These are phyloP conservation scores for Drosophila tani DNA, from an alignment of 1,140 invertebrate species.

Conservation along the genomic window DNA sequence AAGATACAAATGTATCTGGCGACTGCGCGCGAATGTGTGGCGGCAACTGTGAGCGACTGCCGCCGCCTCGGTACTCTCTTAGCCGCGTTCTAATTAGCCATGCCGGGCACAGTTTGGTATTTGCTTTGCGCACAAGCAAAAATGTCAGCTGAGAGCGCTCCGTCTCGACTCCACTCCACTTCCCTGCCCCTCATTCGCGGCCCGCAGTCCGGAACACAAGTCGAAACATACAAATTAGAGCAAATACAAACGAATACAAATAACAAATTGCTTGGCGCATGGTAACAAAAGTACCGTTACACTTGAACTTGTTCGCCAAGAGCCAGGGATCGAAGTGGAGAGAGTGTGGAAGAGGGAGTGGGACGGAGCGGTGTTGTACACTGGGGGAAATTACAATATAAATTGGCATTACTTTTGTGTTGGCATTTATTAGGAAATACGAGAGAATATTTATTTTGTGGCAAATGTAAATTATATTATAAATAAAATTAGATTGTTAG, in stretches of 20 bases:
- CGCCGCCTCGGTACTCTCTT: slow-evolving; percentile 18
- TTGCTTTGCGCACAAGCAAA: slow-evolving; percentile 76
- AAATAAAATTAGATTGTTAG: too few species aligned
- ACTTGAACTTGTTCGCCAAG: slow-evolving; percentile 51
- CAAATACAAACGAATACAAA: slow-evolving; percentile 74
- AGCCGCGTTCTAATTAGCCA: slow-evolving; percentile 75
- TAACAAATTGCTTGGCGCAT: slow-evolving; percentile 77
- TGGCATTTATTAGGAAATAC: not conserved
- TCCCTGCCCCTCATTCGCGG: not conserved
- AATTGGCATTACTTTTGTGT: not conserved
- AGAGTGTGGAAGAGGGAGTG: not conserved
- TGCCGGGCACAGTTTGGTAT: slow-evolving; percentile 78
- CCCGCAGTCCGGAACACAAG: slow-evolving; percentile 6
- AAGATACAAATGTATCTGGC: slow-evolving; percentile 46
- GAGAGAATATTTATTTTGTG: too few species aligned
- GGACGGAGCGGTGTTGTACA: slow-evolving; percentile 33
- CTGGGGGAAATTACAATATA: slow-evolving; percentile 13
- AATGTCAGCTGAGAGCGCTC: slow-evolving; percentile 69
- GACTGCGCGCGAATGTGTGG: slow-evolving; percentile 11
- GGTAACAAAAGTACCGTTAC: slow-evolving; percentile 80
- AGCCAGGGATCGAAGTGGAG: slow-evolving; percentile 18
- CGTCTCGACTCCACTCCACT: not conserved
- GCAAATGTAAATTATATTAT: too few species aligned
- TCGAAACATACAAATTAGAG: slow-evolving; percentile 77
- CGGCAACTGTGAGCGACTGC: slow-evolving; percentile 26